These are phyloP conservation scores for Tuberolachnus salignus DNA, from an alignment of 2,888 invertebrate genomes.

Conservation along the genomic window DNA sequence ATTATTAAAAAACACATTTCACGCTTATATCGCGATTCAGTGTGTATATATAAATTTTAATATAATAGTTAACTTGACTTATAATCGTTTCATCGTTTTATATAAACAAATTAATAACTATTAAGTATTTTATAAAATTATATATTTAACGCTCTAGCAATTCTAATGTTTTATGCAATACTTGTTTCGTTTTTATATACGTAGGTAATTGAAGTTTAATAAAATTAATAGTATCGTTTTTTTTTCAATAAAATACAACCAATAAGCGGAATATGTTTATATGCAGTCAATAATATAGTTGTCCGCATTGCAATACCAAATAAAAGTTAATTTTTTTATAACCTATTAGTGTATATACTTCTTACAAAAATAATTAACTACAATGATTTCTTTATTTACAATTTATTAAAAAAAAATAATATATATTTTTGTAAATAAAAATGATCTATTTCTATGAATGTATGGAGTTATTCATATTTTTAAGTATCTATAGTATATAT, in stretches of 20 bases:
- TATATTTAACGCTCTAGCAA: not conserved
- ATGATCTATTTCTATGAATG: conserved; percentile 1
- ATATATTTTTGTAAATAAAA: conserved; percentile 11
- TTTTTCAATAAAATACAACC: not conserved
- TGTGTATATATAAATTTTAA: not conserved
- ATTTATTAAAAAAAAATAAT: not conserved
- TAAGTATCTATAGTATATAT: conserved; percentile 1
- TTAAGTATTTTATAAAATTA: not conserved
- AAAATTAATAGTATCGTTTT: too few relatives aligned
- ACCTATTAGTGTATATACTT: too few relatives aligned
- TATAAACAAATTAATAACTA: not conserved
- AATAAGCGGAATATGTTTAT: not conserved
- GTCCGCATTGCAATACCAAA: too few relatives aligned
- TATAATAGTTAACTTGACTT: not conserved
- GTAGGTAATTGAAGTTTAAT: too few relatives aligned
- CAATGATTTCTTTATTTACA: not conserved
- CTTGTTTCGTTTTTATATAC: not conserved
- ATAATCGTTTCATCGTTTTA: not conserved
- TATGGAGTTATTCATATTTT: conserved; percentile 10
- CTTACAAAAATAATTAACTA: too few relatives aligned
- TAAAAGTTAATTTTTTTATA: too few relatives aligned
- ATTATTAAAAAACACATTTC: not conserved
- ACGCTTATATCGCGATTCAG: not conserved
- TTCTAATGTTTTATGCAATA: not conserved
- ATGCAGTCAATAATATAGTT: not conserved